Percentiles rank a stretch among this genome's conserved stretches.
Conservation (phyloP, 2,888 invertebrate species). For the Lathronympha strigana region DNA sequence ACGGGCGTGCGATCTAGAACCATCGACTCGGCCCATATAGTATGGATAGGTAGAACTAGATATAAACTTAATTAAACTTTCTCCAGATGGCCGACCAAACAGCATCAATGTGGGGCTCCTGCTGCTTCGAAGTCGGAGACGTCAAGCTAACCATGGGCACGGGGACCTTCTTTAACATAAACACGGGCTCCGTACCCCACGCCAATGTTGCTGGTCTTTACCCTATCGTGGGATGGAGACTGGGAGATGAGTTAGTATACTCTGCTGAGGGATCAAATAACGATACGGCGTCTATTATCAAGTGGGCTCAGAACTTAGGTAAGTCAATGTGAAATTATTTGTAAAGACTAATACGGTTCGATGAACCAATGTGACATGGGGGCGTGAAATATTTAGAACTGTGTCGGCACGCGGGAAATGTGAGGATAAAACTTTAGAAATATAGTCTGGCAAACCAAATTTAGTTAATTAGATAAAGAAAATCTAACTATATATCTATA, state of each 20-base stretch:
- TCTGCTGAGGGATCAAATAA: conserved; percentile 94
- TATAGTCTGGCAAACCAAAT: too few relatives aligned
- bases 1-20: too few relatives aligned
- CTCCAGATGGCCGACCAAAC: conserved; percentile 93
- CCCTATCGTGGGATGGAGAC: conserved; percentile 94
- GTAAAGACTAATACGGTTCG: not conserved
- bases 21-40: too few relatives aligned
- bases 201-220: conserved; percentile 94
- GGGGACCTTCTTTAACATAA: conserved; percentile 94
- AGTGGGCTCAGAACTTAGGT: conserved; percentile 92
- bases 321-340: conserved; percentile 46
- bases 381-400: not conserved
- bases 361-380: not conserved
- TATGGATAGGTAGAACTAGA: too few relatives aligned
- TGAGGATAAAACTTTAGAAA: too few relatives aligned
- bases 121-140: conserved; percentile 90
- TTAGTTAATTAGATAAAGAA: too few relatives aligned
- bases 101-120: conserved; percentile 94
- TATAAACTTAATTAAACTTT: not conserved
- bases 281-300: conserved; percentile 94
- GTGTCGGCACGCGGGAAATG: too few relatives aligned
- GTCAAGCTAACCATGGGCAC: conserved; percentile 96
- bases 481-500: not conserved
- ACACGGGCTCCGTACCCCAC: conserved; percentile 90
- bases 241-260: conserved; percentile 83